Evolutionary conservation across 1,140 invertebrate species (phyloP), one percentile per base, ranked within the genome.

Genomic region (Cotesia typhae): DNA sequence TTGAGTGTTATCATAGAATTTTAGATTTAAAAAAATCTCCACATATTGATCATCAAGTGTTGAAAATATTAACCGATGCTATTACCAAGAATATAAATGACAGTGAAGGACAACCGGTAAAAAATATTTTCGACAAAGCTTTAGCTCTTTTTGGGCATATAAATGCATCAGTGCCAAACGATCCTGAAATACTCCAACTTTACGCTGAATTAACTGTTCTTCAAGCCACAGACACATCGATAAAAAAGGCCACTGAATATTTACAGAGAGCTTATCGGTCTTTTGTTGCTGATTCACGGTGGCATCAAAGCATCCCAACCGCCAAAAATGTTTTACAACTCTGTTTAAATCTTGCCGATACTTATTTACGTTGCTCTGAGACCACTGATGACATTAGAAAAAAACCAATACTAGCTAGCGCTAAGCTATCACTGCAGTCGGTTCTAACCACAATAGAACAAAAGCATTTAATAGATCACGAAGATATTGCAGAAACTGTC

Each of bases 131-230:
- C 68, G 90, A 92, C 75, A 90, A 92, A 77, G 84, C 91, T 0
- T 83, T 93, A 17, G 90, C 95, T 80, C 88, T 98, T 35, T 92
- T 98, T 81, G 96, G 94, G 1, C 89, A 94, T 72, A 89, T 98
- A 35, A 94, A 94, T 28, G 85, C 87, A 17, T 82, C 91, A 69
- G 88, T 90, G 78, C 87, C 90, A 59, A 92, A 90, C 75, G 91
- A 94, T 79, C 88, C 91, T 0, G 89, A 91, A 51, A 79, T 96
- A 41, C 97, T 95, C 95, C 89, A 92, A 79, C 82, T 95, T 9
- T 96, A 96, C 79, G 92, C 93, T 0, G 85, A 92, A 76, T 82
- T 96, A 35, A 90, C 91, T n/a, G 83, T 88, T 1, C 87, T 83
- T 12, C 85, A 81, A 53, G 77, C 82, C 37, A 81, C 77, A 5